Conservation (phyloP, 1,140 invertebrate genomes). For the Colletes latitarsis region DNA sequence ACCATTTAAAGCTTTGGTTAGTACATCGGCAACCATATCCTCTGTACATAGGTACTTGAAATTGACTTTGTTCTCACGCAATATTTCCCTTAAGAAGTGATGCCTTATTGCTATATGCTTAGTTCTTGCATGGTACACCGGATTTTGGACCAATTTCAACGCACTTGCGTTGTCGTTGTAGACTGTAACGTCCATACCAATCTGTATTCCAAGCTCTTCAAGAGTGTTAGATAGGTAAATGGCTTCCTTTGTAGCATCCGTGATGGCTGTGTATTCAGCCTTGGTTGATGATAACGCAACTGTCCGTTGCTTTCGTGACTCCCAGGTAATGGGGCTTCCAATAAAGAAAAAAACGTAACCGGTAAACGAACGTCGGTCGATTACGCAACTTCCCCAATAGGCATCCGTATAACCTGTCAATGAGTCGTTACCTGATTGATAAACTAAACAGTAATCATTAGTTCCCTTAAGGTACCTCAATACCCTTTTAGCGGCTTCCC, state of each 20-base stretch:
- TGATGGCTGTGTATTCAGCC: no score
- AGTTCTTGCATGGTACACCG: not conserved
- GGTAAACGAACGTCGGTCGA: slow-evolving; percentile 3
- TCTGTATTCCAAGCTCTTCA: not conserved
- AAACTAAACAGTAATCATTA: no score
- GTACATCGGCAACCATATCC: not conserved
- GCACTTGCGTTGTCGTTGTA: not conserved
- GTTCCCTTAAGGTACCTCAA: no score
- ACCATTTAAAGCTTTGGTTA: not conserved
- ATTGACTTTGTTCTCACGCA: not conserved
- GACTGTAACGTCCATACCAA: not conserved
- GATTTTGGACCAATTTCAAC: not conserved
- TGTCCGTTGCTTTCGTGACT: slow-evolving; percentile 3
- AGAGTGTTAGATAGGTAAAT: not conserved
- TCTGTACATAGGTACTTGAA: not conserved
- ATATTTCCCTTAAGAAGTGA: not conserved
- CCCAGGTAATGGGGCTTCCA: not conserved
- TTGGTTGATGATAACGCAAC: slow-evolving; percentile 4
- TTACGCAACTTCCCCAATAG: not conserved
- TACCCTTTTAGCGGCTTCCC: no score
- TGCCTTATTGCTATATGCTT: not conserved
- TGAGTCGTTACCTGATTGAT: no score
- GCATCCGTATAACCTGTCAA: slow-evolving; percentile 10
- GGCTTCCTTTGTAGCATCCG: not conserved
- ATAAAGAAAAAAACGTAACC: not conserved